These are phyloP conservation scores for Limnephilus auricula DNA, from an alignment of 2,888 invertebrate species.

Conservation along the genomic window DNA sequence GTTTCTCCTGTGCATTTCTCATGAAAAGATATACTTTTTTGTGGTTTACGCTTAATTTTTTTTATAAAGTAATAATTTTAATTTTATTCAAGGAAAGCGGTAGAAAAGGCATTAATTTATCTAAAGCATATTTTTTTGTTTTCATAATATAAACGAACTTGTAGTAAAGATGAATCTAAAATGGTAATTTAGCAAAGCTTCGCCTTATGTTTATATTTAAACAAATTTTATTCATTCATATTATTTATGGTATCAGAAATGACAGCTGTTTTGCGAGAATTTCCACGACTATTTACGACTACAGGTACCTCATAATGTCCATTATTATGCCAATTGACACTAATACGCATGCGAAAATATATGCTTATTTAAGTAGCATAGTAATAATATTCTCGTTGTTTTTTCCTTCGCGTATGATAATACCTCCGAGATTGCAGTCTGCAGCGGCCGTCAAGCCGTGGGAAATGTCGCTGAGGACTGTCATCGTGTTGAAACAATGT, in stretches of 20 bases:
- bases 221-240: not conserved
- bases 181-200: too few relatives aligned
- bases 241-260: not conserved
- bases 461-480: conserved; percentile 38
- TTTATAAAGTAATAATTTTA: too few relatives aligned
- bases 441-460: conserved; percentile 34
- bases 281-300: not conserved
- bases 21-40: too few relatives aligned
- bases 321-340: conserved; percentile 57
- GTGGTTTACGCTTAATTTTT: too few relatives aligned
- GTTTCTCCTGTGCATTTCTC: too few relatives aligned
- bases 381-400: not conserved
- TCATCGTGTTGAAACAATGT: conserved; percentile 38
- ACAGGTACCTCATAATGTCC: not conserved
- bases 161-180: too few relatives aligned
- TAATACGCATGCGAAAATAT: conserved; percentile 56
- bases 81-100: too few relatives aligned
- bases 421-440: not conserved
- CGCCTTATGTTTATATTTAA: not conserved
- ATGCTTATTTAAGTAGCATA: conserved; percentile 51
- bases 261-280: too few relatives aligned
- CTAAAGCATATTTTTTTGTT: too few relatives aligned
- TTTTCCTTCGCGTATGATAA: not conserved
- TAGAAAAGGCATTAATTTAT: too few relatives aligned
- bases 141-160: too few relatives aligned